Evolutionary conservation across 2,888 invertebrate species (phyloP).

Genomic region (Papilio elwesi): DNA sequence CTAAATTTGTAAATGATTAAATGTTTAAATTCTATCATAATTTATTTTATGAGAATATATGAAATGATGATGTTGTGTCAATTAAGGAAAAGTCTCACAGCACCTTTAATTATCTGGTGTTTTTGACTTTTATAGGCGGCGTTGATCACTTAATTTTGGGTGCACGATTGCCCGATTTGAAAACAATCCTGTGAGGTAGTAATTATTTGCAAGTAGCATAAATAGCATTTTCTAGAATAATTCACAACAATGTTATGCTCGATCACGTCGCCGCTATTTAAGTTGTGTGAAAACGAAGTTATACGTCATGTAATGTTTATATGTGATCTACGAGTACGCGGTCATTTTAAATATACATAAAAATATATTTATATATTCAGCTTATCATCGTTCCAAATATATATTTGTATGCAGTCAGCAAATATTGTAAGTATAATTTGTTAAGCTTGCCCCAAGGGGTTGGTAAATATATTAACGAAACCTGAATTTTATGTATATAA

Average conservation of each 20-base stretch:
- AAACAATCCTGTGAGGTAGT: not conserved
- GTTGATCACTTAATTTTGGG: too few species aligned
- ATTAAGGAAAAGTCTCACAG: not conserved
- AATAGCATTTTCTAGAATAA: conserved; percentile 12
- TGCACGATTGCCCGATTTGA: not conserved
- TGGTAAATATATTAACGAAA: too few species aligned
- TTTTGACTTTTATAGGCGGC: too few species aligned
- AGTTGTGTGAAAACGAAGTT: conserved; percentile 18
- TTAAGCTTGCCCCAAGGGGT: too few species aligned
- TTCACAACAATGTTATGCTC: conserved; percentile 4
- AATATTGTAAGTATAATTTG: too few species aligned
- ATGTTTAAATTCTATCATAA: too few species aligned
- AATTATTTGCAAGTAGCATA: not conserved
- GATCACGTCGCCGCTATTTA: not conserved
- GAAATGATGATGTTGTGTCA: not conserved
- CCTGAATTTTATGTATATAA: too few species aligned
- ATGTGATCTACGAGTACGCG: not conserved
- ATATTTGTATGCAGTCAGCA: not conserved
- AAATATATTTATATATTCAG: too few species aligned
- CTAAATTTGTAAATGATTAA: too few species aligned
- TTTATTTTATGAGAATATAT: too few species aligned
- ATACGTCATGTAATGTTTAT: not conserved
- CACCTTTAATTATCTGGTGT: not conserved
- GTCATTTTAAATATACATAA: too few species aligned
- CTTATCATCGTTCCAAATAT: too few species aligned